phyloP scores from a whole-genome alignment of 2,888 invertebrate species.

The Amorpha juglandis region DNA sequence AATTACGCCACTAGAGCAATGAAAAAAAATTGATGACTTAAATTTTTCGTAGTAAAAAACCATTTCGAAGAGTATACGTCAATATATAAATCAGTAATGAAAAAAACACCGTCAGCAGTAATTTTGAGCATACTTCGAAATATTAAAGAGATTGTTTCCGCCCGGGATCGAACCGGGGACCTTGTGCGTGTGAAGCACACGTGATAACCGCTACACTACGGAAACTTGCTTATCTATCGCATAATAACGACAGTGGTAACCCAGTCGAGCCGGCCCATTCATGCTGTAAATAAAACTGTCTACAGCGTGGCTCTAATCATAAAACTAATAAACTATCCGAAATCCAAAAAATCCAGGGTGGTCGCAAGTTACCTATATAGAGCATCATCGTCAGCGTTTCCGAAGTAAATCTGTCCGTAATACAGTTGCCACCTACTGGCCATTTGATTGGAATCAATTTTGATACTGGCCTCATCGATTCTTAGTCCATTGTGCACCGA shows the following conservation, averaged over 20 bases:
- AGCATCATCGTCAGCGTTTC: not conserved
- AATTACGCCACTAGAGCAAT: no score
- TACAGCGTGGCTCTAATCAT: no score
- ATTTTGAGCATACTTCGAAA: not conserved
- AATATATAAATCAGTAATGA: no score
- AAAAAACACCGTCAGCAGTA: no score
- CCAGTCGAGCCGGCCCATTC: no score
- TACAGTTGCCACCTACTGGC: conserved; percentile 78
- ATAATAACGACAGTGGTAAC: no score
- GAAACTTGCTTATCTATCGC: conserved; percentile 66
- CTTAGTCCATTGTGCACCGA: conserved; percentile 53
- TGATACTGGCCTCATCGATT: conserved; percentile 69
- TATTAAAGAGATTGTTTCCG: conserved; percentile 81
- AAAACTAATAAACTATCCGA: no score
- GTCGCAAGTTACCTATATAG: not conserved
- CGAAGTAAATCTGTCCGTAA: conserved; percentile 19
- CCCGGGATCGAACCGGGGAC: conserved; percentile 89
- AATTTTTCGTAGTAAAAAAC: no score
- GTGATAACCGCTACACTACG: conserved; percentile 92
- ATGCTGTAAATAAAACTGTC: no score
- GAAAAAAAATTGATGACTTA: no score
- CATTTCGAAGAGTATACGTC: no score
- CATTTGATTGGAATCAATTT: conserved; percentile 77
- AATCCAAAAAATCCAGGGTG: no score
- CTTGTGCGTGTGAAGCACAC: conserved; percentile 92